Evolutionary conservation across 2,113 vertebrate genomes (phyloP), one percentile per base, ranked within the genome.

Genomic region (Crotalus viridis): DNA sequence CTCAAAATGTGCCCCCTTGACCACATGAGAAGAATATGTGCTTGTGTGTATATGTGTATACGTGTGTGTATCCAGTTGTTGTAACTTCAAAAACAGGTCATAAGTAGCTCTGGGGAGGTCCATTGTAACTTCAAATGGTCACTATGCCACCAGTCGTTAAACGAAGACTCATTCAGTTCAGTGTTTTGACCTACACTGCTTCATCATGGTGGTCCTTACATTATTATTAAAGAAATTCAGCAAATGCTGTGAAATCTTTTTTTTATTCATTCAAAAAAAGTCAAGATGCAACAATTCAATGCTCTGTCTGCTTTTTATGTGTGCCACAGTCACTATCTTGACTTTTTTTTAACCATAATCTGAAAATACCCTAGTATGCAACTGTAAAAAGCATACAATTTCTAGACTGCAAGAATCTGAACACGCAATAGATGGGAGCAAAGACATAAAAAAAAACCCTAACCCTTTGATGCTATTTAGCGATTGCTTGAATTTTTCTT

Each of bases 171-270:
- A n/a, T 69, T 69, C 61, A 69, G n/a, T n/a, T 69, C 4, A n/a
- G 5, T 5, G 86, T 85, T 10, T 2, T 88, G 57, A 90, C 90
- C 89, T 86, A 22, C 57, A 92, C 5, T 10, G 8, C 87, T 86
- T 89, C 10, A 10, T 8, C 51, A 85, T 10, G 33, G n/a, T 55
- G 0, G 4, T 24, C 54, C 93, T 93, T 39, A 56, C 81, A 13
- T 0, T 1, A 92, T 91, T 26, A 28, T 4, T 3, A 3, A 54
- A 57, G 1, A 10, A 15, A 92, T 69, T 74, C 19, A 74, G 89
- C 55, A 87, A 87, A 87, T 46, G 92, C 93, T 86, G 54, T 0
- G n/a, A 3, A 52, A 94, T 69, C 85, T 5, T 92, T 69, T 92
- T 64, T 69, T 69, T n/a, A 69, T 69, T 69, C 28, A 69, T 28